These are phyloP conservation scores for Lasioglossum villosulum DNA, from an alignment of 2,888 invertebrate species.

Conservation along the genomic window DNA sequence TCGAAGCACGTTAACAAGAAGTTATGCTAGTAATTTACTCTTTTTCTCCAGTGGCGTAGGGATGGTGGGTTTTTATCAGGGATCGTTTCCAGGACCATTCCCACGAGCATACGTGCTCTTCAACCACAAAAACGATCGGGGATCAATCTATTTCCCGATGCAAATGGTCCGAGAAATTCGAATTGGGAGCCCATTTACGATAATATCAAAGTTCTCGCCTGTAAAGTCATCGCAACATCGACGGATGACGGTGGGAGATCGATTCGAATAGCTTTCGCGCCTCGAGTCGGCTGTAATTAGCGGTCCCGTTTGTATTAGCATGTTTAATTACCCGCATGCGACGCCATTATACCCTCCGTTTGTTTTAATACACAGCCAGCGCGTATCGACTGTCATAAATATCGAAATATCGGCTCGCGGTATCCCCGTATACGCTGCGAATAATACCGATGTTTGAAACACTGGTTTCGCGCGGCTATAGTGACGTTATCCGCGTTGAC, in stretches of 20 bases:
- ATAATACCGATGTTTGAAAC: constrained; percentile 23
- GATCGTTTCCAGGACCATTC: not conserved
- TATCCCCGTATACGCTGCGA: not conserved
- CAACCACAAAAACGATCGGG: not conserved
- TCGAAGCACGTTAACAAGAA: not conserved
- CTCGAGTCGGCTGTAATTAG: not conserved
- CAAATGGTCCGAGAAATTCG: not conserved
- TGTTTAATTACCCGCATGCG: constrained; percentile 27
- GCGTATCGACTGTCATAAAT: not conserved
- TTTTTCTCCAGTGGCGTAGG: not conserved
- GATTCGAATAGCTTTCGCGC: not conserved
- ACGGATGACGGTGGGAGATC: not conserved
- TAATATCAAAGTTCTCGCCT: not conserved
- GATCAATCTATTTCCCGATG: not conserved
- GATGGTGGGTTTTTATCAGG: not conserved
- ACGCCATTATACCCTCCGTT: not conserved
- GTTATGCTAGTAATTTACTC: not conserved
- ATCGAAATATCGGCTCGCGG: constrained; percentile 27
- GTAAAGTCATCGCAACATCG: not conserved
- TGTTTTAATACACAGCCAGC: not conserved
- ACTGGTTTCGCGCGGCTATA: not conserved
- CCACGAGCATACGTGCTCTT: not conserved
- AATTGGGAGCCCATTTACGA: not conserved
- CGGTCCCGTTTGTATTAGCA: not conserved
- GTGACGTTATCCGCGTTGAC: constrained; percentile 23